Evolutionary conservation across 2,888 invertebrate species (phyloP), one percentile per base, ranked within the genome.

Genomic region (Meloe dianella): DNA sequence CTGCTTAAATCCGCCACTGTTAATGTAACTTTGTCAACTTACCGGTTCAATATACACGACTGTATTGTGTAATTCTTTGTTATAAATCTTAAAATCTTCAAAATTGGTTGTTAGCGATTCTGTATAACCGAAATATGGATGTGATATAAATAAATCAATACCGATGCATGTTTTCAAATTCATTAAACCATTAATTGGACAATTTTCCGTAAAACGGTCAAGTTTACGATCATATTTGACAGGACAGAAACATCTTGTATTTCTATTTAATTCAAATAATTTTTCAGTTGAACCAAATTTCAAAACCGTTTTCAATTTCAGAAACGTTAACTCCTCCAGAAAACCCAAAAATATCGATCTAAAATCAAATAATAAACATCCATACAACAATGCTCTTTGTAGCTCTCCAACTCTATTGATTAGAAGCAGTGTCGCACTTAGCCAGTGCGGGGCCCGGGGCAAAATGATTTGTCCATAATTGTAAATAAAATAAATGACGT

Each of bases 121-220:
- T 5, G 60, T 9, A 24, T 24, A 60, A 10, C 41, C 35, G 1
- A 22, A 60, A 32, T 60, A 41, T 27, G 60, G 60, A 7, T 60
- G 60, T 22, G 60, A 60, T 9, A 38, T 10, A 27, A 60, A n/a
- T 8, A 60, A 38, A 60, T 60, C 41, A 20, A 32, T 27, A 32
- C 41, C 41, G 20, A 35, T 14, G 12, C 60, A 60, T 12, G 10
- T 38, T 3, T 32, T 24, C 12, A 60, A n/a, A 41, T 60, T 32
- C 60, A 60, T 38, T 8, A 41, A 24, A 10, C 60, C 60, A 17
- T n/a, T 38, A n/a, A 20, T 9, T n/a, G 60, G 60, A 60, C 60
- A 60, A 22, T 20, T 8, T 20, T 20, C 2, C 9, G 5, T 10
- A 1, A 8, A 17, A 20, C 24, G 17, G 1, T 35, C 6, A 1